These are phyloP conservation scores for Therioaphis trifolii DNA, from an alignment of 2,888 invertebrate species.

Conservation along the genomic window DNA sequence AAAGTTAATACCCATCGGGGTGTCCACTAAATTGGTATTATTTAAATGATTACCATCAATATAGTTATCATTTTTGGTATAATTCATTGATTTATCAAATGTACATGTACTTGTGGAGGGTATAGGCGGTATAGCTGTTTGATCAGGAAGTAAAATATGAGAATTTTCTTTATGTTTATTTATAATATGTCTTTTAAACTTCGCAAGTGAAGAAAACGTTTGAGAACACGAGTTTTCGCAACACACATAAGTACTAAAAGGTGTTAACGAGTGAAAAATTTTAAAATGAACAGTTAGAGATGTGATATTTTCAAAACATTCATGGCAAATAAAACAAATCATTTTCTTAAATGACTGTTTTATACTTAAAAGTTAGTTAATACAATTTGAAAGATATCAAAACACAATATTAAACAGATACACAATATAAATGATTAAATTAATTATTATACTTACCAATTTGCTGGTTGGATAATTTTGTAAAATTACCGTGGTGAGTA, in stretches of 20 bases:
- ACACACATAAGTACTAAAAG: constrained; percentile 14
- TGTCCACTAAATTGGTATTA: background rate
- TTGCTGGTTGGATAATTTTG: too few species aligned
- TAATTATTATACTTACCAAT: too few species aligned
- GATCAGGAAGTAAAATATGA: background rate
- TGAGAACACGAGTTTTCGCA: constrained; percentile 1
- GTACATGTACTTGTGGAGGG: constrained; percentile 1
- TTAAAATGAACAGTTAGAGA: constrained; percentile 5
- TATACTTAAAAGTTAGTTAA: too few species aligned
- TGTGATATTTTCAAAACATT: background rate
- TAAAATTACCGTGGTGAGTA: too few species aligned
- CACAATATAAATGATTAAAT: too few species aligned
- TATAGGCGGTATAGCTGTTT: background rate
- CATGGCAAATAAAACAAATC: too few species aligned
- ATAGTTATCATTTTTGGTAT: background rate
- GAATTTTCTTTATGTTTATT: constrained; percentile 14
- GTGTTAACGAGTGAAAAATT: background rate
- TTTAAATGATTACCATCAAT: background rate
- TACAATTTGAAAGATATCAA: too few species aligned
- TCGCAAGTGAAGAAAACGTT: background rate
- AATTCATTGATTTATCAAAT: background rate
- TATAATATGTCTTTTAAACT: constrained; percentile 14
- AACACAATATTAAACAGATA: too few species aligned
- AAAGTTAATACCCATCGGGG: too few species aligned
- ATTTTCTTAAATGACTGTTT: background rate